Conservation (phyloP, 2,113 vertebrate genomes). For the Stegastes partitus region DNA sequence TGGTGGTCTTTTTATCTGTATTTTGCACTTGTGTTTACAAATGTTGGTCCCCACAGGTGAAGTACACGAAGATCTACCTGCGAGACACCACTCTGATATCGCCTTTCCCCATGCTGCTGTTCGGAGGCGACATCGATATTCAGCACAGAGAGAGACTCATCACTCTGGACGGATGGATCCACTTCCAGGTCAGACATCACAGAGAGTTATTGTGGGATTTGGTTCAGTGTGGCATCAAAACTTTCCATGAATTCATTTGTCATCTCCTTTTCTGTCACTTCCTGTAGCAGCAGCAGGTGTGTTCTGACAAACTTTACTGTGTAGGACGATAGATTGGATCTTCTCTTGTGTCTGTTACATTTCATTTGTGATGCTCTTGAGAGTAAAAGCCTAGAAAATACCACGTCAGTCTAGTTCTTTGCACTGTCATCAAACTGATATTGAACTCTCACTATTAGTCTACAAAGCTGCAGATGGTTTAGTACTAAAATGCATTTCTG, state of each 20-base stretch:
- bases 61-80: constrained; percentile 93
- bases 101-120: constrained; percentile 95
- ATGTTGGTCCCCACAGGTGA: constrained; percentile 85
- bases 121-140: constrained; percentile 97
- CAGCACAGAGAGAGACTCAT: constrained; percentile 94
- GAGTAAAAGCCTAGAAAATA: too few relatives aligned
- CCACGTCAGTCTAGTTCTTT: too few relatives aligned
- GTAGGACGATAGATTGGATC: too few relatives aligned
- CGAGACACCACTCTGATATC: constrained; percentile 93
- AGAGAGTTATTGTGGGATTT: neutral
- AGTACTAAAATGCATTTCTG: too few relatives aligned
- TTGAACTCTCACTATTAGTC: too few relatives aligned
- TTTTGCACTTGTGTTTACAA: neutral
- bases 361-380: neutral
- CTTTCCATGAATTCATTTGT: too few relatives aligned
- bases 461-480: too few relatives aligned
- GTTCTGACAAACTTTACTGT: too few relatives aligned
- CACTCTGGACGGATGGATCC: constrained; percentile 95
- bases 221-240: neutral
- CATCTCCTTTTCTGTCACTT: too few relatives aligned
- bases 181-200: constrained; percentile 90
- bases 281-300: too few relatives aligned
- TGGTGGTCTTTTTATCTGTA: neutral
- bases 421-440: too few relatives aligned
- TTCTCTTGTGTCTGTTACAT: neutral